Evolutionary conservation across 2,888 invertebrate species (phyloP).

Genomic region (Sepioteuthis lessoniana): DNA sequence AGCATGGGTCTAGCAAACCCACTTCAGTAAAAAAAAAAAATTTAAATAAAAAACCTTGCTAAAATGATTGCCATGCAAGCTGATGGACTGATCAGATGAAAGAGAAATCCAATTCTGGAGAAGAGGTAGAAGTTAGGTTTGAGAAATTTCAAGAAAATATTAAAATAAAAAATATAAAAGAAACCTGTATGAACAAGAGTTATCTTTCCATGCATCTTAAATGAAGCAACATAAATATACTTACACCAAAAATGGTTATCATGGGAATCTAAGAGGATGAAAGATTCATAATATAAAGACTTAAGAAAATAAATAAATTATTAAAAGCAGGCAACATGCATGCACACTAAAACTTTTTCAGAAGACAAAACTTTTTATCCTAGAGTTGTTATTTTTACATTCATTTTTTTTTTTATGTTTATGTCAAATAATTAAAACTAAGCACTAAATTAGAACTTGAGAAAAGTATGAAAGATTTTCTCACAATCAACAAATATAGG

Average conservation of each 20-base stretch:
- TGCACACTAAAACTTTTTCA: background rate
- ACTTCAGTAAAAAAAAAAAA: too few species aligned
- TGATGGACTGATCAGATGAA: too few species aligned
- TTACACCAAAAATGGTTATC: background rate
- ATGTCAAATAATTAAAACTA: background rate
- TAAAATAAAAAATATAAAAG: background rate
- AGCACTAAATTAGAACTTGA: too few species aligned
- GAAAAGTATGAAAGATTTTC: too few species aligned
- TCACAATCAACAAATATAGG: too few species aligned
- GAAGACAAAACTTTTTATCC: too few species aligned
- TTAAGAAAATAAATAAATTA: background rate
- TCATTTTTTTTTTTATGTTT: background rate
- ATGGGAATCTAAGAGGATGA: slow-evolving; percentile 5
- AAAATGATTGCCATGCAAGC: too few species aligned
- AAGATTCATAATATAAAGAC: background rate
- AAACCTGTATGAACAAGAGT: background rate
- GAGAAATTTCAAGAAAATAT: too few species aligned
- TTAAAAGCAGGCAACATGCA: background rate
- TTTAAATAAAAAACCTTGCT: too few species aligned
- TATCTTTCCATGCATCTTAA: background rate
- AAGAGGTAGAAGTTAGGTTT: too few species aligned
- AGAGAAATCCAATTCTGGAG: too few species aligned
- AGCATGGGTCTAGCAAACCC: too few species aligned
- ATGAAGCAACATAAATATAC: background rate
- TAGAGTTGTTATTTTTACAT: background rate